A percentile compares a stretch with the other conserved stretches of the same genome.
Conservation (phyloP, 2,888 invertebrate species). For the Caenorhabditis sp. region DNA sequence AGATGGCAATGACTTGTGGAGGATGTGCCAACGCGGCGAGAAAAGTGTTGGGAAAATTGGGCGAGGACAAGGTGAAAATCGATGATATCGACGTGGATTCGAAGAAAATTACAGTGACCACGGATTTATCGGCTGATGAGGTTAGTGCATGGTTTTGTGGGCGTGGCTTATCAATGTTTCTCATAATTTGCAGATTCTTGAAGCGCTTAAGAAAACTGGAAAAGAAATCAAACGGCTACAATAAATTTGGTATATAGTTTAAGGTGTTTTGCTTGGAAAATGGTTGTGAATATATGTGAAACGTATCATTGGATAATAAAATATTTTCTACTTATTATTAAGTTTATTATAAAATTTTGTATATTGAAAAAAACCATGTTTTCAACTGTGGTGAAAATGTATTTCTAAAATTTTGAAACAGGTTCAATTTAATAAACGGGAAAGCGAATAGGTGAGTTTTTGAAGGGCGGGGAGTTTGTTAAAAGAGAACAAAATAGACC, state of each 20-base stretch:
- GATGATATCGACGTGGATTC: constrained; percentile 71
- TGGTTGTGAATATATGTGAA: background rate
- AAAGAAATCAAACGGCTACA: constrained; percentile 66
- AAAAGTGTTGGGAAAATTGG: constrained; percentile 83
- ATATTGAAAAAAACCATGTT: too few relatives aligned
- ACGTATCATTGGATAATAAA: background rate
- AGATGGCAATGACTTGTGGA: constrained; percentile 91
- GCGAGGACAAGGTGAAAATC: constrained; percentile 73
- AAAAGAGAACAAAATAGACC: too few relatives aligned
- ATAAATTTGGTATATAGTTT: constrained; percentile 9
- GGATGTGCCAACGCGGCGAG: constrained; percentile 90
- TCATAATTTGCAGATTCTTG: constrained; percentile 46
- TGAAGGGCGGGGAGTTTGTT: too few relatives aligned
- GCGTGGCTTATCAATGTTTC: too few relatives aligned
- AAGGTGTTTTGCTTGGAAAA: too few relatives aligned
- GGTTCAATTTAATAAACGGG: too few relatives aligned
- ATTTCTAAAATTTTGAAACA: too few relatives aligned
- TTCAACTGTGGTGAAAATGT: too few relatives aligned
- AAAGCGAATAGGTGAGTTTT: too few relatives aligned
- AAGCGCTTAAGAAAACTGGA: constrained; percentile 73
- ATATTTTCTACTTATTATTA: too few relatives aligned
- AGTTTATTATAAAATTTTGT: too few relatives aligned
- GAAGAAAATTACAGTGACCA: constrained; percentile 72
- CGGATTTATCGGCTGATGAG: constrained; percentile 69
- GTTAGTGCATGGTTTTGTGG: too few relatives aligned